Percentiles rank a stretch among this genome's conserved stretches.
Conservation (phyloP, 2,797 vertebrate species). For the Tenualosa ilisha region DNA sequence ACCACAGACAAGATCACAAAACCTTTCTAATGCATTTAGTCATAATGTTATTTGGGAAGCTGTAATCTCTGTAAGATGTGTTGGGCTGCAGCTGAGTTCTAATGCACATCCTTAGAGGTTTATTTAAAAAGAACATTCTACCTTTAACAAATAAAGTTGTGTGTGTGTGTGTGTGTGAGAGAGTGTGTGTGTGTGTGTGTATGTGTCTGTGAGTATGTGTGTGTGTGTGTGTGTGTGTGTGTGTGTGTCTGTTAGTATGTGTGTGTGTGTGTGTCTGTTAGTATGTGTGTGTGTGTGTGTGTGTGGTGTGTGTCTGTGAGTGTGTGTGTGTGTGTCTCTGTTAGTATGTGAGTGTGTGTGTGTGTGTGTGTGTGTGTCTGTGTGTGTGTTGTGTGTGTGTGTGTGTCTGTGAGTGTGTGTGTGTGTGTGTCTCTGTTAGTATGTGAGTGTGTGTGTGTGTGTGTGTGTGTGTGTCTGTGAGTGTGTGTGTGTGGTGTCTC, state of each 20-base stretch:
- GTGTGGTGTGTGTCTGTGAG: neutral
- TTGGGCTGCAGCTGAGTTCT: too few relatives aligned
- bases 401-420: conserved; percentile 27
- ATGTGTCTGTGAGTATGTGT: conserved; percentile 26
- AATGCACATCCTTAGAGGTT: neutral
- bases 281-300: conserved; percentile 25
- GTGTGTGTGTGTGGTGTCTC: too few relatives aligned
- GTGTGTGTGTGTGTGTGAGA: conserved; percentile 8
- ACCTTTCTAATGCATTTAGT: too few relatives aligned
- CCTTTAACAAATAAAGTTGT: too few relatives aligned
- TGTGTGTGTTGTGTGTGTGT: conserved; percentile 22
- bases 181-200: conserved; percentile 20
- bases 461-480: neutral
- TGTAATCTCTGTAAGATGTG: neutral
- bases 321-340: conserved; percentile 35
- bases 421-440: conserved; percentile 25
- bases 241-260: conserved; percentile 8
- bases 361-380: conserved; percentile 3
- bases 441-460: too few relatives aligned
- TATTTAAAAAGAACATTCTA: too few relatives aligned
- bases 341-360: neutral
- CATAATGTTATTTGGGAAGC: neutral
- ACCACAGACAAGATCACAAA: too few relatives aligned
- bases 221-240: conserved; percentile 7
- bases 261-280: neutral